Percentiles rank a stretch among this genome's conserved stretches.
These are phyloP conservation scores for Dendrocincla fuliginosa DNA, from an alignment of 2,797 vertebrate species.

Conservation along the genomic window DNA sequence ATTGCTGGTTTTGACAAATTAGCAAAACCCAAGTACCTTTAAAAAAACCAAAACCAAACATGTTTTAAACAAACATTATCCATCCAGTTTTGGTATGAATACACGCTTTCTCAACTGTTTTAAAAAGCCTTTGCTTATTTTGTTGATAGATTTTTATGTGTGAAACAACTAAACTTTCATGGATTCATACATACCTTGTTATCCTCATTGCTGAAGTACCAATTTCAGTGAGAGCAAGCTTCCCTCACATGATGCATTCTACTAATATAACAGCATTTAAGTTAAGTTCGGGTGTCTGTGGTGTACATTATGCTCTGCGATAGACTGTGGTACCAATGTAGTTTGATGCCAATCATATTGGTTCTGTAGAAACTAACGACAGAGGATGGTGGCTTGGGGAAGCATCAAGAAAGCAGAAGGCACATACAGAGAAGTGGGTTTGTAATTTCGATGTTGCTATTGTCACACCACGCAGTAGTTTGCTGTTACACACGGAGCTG, in stretches of 20 bases:
- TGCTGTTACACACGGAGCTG: neutral
- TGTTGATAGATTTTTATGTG: neutral
- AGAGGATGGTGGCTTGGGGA: neutral
- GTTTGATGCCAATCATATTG: neutral
- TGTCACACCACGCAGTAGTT: neutral
- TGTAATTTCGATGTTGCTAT: neutral
- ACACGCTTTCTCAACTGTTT: neutral
- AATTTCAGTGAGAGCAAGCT: neutral
- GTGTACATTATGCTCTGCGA: neutral
- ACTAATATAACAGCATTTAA: neutral
- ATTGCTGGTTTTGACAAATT: neutral
- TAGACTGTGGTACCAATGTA: neutral
- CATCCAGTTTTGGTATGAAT: neutral
- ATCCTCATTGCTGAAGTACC: fast-evolving
- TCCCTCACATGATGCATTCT: neutral
- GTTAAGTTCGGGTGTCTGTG: neutral
- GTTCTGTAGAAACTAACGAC: neutral
- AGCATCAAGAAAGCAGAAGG: neutral
- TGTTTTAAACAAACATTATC: neutral
- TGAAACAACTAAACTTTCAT: neutral
- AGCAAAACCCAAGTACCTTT: neutral
- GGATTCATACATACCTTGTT: neutral
- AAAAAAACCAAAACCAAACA: neutral
- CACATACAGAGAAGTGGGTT: neutral
- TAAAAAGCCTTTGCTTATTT: neutral